Conservation (phyloP, 2,797 vertebrate species). For the Lepilemur septentrionalis region DNA sequence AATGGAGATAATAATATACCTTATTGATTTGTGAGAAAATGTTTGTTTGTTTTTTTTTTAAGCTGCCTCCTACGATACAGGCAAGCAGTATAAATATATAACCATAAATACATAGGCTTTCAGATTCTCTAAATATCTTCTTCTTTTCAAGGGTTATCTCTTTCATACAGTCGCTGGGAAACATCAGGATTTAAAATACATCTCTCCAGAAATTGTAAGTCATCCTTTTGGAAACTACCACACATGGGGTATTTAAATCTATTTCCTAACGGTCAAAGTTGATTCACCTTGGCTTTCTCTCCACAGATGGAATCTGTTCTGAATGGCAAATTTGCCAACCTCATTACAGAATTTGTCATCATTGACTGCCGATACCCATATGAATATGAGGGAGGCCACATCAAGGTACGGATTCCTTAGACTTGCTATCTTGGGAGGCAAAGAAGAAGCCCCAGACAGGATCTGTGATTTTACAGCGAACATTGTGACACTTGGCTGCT, state of each 20-base stretch:
- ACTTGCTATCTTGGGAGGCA: neutral
- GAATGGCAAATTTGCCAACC: constrained; percentile 86
- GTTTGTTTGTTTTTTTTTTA: neutral
- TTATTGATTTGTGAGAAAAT: neutral
- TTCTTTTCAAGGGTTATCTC: constrained; percentile 84
- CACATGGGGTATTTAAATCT: neutral
- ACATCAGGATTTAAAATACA: constrained; percentile 96
- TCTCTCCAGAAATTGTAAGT: constrained; percentile 92
- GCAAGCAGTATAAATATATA: neutral
- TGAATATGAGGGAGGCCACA: constrained; percentile 96
- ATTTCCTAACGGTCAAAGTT: neutral
- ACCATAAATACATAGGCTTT: neutral
- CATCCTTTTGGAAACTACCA: neutral
- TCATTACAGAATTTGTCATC: constrained; percentile 91
- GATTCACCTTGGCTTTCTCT: neutral
- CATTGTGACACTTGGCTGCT: neutral
- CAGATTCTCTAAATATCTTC: neutral
- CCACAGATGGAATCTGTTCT: constrained; percentile 91
- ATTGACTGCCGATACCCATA: constrained; percentile 97
- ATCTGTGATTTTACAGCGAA: neutral
- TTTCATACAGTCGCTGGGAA: constrained; percentile 93
- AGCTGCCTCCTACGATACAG: neutral
- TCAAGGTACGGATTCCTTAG: constrained; percentile 87
- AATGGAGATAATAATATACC: neutral
- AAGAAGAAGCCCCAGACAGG: neutral